Evolutionary conservation across 64 coral and sea anemone species (phyloP).

Genomic region (Dendronephthya gigantea): DNA sequence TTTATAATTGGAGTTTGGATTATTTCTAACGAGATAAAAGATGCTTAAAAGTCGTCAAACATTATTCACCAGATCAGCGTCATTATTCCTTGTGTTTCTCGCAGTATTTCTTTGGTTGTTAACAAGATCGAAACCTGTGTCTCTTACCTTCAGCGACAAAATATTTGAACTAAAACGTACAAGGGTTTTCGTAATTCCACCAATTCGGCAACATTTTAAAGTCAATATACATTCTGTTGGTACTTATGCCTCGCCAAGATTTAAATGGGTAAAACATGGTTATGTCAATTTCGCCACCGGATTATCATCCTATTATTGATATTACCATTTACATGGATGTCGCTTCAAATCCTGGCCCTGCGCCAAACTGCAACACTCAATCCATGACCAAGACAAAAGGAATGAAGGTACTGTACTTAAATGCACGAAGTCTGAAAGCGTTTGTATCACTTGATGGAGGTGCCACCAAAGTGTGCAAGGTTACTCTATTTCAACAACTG

Average conservation of each 20-base stretch:
- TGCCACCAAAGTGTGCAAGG: not conserved
- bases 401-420: not conserved
- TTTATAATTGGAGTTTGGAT: too few species aligned
- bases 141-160: too few species aligned
- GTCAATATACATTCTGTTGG: too few species aligned
- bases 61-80: too few species aligned
- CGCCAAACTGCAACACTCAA: not conserved
- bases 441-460: not conserved
- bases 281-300: constrained; percentile 13
- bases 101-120: too few species aligned
- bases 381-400: not conserved
- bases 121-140: too few species aligned
- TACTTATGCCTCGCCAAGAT: not conserved
- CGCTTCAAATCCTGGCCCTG: constrained; percentile 15
- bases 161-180: too few species aligned
- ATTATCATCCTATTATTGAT: constrained; percentile 14
- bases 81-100: too few species aligned
- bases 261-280: constrained; percentile 25
- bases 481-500: constrained; percentile 33
- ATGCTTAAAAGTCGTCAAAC: too few species aligned
- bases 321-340: constrained; percentile 30
- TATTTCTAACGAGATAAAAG: too few species aligned
- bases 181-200: too few species aligned
- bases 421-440: constrained; percentile 26
- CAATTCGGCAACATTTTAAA: too few species aligned